Evolutionary conservation across 2,113 vertebrate genomes (phyloP), one percentile per base, ranked within the genome.

Genomic region (Sinocyclocheilus rhinocerous): DNA sequence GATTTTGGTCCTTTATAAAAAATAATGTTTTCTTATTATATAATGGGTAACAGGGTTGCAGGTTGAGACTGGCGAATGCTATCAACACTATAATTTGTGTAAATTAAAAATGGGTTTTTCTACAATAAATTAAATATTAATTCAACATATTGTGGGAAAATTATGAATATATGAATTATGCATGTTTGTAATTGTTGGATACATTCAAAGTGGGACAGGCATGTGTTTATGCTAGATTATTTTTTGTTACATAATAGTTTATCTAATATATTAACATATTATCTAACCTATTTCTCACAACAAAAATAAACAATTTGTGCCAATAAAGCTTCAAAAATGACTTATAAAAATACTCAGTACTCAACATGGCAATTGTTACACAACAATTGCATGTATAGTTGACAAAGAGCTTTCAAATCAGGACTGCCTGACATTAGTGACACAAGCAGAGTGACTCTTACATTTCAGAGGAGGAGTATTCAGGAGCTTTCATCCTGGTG

Each of bases 391-490:
- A 85, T 52, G 48, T 26, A 69, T 29, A 67, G 24, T 26, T 81
- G 36, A 18, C 52, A 48, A 76, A 42, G 39, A 10, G 59, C 13
- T n/a, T 33, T n/a, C 36, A 33, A 26, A 61, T 20, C 52, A 79
- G 10, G 42, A 63, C 9, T 16, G 55, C n/a, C n/a, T 48, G 72
- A 75, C 42, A 75, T 26, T 26, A 16, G 52, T 61, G 13, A 20
- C 48, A 57, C 15, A 57, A 36, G 39, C 4, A 22, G 13, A 59
- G 42, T 12, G 1, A 84, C 84, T 85, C 97, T 96, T 93, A 98
- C 97, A 97, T 95, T 96, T 98, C 97, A 20, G 96, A 95, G 29
- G 96, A 96, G 4, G 97, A 95, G 86, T 98, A 98, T 69, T 98
- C 97, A 4, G 97, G 97, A 0, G 96, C 95, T 91, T 95, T 96